A percentile compares a stretch with the other conserved stretches of the same genome.
These are phyloP conservation scores for Carassius auratus DNA, from an alignment of 2,113 vertebrate genomes.

Conservation along the genomic window DNA sequence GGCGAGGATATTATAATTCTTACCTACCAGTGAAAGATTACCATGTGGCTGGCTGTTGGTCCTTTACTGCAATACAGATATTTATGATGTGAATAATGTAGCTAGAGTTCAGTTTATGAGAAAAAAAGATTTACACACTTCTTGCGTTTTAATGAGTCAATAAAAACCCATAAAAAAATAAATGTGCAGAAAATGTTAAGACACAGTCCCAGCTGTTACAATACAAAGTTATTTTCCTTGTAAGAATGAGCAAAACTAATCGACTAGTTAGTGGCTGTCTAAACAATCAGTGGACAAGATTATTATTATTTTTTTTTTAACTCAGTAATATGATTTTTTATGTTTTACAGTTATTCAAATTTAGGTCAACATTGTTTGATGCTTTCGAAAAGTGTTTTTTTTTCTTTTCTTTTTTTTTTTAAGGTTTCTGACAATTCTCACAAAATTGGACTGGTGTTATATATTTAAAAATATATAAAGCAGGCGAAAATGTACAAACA, in stretches of 20 bases:
- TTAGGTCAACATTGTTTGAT: no score
- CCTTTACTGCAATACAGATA: conserved; percentile 15
- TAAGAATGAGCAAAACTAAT: background rate
- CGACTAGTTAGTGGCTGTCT: background rate
- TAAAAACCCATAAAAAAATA: background rate
- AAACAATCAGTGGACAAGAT: background rate
- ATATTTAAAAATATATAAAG: background rate
- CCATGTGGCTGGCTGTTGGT: background rate
- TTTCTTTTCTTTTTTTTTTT: background rate
- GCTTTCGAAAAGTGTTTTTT: no score
- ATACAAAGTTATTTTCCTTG: background rate
- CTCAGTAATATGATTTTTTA: no score
- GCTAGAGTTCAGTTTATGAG: conserved; percentile 30
- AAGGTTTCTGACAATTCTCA: background rate
- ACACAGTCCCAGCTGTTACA: background rate
- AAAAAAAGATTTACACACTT: background rate
- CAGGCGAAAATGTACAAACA: background rate
- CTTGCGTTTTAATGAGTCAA: conserved; percentile 37
- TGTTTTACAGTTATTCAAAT: no score
- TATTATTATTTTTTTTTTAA: no score
- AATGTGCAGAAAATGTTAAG: conserved; percentile 9
- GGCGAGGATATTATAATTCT: conserved; percentile 14
- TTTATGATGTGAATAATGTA: conserved; percentile 31
- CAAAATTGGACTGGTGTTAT: background rate
- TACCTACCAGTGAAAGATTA: conserved; percentile 6